Evolutionary conservation across 1,140 invertebrate species (phyloP).

Genomic region (Camponotus pennsylvanicus): DNA sequence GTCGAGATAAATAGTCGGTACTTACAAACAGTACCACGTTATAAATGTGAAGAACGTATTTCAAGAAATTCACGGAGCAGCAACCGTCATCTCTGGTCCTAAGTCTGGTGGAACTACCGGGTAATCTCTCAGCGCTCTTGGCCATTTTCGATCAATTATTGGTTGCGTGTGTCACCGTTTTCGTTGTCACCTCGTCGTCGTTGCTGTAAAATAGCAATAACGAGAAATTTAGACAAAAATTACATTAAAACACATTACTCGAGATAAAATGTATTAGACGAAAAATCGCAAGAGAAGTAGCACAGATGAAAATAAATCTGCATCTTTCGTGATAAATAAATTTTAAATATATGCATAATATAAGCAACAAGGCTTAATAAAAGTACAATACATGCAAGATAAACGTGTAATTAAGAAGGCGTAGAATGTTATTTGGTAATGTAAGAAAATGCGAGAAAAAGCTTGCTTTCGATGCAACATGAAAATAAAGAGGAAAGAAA

Average conservation of each 20-base stretch:
- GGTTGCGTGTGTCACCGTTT: slow-evolving; percentile 63
- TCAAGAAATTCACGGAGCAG: slow-evolving; percentile 92
- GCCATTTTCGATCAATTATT: slow-evolving; percentile 80
- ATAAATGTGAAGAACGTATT: slow-evolving; percentile 93
- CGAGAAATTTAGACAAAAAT: slow-evolving; percentile 13
- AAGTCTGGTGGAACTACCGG: slow-evolving; percentile 81
- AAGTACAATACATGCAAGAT: not conserved
- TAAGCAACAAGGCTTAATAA: not conserved
- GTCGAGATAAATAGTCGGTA: slow-evolving; percentile 66
- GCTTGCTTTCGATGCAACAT: not conserved
- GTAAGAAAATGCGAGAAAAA: not conserved
- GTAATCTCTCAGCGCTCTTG: slow-evolving; percentile 83
- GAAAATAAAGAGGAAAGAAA: slow-evolving; percentile 12
- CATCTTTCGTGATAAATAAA: not conserved
- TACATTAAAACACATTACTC: too few species aligned
- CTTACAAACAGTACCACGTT: slow-evolving; percentile 93
- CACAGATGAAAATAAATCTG: not conserved
- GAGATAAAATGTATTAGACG: too few species aligned
- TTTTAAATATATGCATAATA: not conserved
- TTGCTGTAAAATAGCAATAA: slow-evolving; percentile 73
- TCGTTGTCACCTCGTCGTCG: slow-evolving; percentile 82
- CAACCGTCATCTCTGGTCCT: slow-evolving; percentile 90
- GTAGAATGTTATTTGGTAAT: not conserved
- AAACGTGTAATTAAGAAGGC: slow-evolving; percentile 13
- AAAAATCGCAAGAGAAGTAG: not conserved